Percentiles rank a stretch among this genome's conserved stretches.
phyloP scores from a whole-genome alignment of 2,888 invertebrate species.

The Tetragnatha montana region DNA sequence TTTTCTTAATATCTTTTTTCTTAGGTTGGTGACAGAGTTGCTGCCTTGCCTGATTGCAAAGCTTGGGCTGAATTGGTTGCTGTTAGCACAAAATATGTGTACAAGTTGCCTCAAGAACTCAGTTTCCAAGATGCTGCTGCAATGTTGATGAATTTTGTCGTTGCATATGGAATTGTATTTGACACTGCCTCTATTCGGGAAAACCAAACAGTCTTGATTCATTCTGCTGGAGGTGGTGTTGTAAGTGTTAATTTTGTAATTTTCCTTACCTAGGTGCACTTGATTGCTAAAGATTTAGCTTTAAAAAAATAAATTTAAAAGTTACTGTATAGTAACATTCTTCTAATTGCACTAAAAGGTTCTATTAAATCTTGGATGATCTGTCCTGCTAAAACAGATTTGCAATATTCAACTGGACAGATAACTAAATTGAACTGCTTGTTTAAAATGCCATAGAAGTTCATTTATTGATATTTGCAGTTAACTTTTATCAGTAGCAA shows the following conservation, averaged over 20 bases:
- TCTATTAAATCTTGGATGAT: too few species aligned
- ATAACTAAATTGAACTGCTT: too few species aligned
- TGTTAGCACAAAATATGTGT: slow-evolving; percentile 87
- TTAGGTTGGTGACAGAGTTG: slow-evolving; percentile 80
- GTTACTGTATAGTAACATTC: too few species aligned
- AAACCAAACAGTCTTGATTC: slow-evolving; percentile 91
- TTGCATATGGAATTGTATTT: slow-evolving; percentile 89
- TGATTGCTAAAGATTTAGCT: too few species aligned
- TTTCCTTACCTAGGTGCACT: not conserved
- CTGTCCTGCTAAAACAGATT: too few species aligned
- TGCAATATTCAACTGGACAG: too few species aligned
- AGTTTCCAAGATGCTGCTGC: slow-evolving; percentile 87
- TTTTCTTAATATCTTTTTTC: not conserved
- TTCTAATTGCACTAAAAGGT: too few species aligned
- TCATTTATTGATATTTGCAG: too few species aligned
- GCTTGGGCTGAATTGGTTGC: slow-evolving; percentile 91
- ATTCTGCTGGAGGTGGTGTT: slow-evolving; percentile 91
- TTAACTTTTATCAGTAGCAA: too few species aligned
- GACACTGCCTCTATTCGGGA: slow-evolving; percentile 86
- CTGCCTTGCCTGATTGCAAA: slow-evolving; percentile 87
- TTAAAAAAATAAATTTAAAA: too few species aligned
- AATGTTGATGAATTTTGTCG: slow-evolving; percentile 89
- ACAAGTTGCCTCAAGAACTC: slow-evolving; percentile 85
- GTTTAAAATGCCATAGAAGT: too few species aligned
- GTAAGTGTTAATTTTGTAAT: slow-evolving; percentile 77